Conservation (phyloP, 2,113 vertebrate genomes). For the Sinocyclocheilus anshuiensis region DNA sequence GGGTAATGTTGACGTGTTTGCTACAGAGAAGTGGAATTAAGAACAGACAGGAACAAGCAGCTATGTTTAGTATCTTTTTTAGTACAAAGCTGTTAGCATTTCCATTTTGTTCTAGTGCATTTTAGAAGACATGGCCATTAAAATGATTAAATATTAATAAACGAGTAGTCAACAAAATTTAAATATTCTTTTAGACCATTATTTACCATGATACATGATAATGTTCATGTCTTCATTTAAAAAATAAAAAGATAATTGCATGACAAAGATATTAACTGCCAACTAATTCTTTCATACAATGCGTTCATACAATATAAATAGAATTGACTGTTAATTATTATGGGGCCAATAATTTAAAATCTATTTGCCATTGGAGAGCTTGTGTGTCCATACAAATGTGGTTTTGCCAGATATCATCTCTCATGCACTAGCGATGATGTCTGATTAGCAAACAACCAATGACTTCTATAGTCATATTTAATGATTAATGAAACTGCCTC, state of each 20-base stretch:
- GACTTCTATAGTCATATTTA: neutral
- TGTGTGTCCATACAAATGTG: neutral
- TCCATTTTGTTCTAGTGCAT: neutral
- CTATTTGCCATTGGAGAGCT: neutral
- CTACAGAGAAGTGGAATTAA: neutral
- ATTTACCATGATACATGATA: neutral
- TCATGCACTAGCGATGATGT: neutral
- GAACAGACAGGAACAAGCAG: neutral
- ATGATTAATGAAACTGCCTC: neutral
- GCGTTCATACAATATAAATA: neutral
- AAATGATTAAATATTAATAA: neutral
- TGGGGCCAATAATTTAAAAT: neutral
- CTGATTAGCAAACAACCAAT: neutral
- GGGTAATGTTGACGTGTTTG: neutral
- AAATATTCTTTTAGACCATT: neutral
- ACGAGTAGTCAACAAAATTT: neutral
- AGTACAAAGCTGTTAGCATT: neutral
- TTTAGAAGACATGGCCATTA: conserved; percentile 6
- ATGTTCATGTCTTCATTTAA: neutral
- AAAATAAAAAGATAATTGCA: neutral
- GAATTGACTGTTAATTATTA: neutral
- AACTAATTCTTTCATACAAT: neutral
- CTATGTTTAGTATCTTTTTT: conserved; percentile 7
- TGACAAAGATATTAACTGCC: neutral
- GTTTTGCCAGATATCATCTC: neutral